Conservation (phyloP, 2,888 invertebrate genomes). For the Pseudococcus viburni region DNA sequence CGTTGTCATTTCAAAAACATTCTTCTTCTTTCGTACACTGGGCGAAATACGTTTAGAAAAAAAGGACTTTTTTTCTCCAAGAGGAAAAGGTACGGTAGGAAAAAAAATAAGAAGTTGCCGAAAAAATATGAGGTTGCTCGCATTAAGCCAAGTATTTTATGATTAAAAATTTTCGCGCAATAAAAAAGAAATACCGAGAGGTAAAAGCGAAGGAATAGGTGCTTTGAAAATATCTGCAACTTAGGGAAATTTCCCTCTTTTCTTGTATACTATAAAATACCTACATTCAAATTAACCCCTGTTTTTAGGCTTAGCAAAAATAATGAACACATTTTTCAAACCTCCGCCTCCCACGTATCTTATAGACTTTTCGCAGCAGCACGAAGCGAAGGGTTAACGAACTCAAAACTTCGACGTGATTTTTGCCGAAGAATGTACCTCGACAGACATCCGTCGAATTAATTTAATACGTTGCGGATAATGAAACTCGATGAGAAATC, state of each 20-base stretch:
- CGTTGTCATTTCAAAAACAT: conserved; percentile 28
- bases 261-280: not conserved
- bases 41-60: too few relatives aligned
- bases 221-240: not conserved
- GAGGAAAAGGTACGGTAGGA: not conserved
- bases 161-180: conserved; percentile 24
- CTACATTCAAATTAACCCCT: not conserved
- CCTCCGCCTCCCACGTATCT: not conserved
- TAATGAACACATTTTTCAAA: conserved; percentile 1
- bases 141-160: conserved; percentile 8
- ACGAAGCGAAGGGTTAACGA: not conserved
- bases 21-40: not conserved
- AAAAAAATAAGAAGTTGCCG: not conserved
- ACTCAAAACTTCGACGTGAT: not conserved
- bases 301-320: not conserved
- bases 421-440: not conserved
- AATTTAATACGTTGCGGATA: not conserved
- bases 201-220: not conserved
- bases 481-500: not conserved
- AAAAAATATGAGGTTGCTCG: not conserved
- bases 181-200: not conserved
- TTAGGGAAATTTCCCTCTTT: not conserved
- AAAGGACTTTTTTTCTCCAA: too few relatives aligned
- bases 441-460: not conserved
- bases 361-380: not conserved